Percentiles rank a stretch among this genome's conserved stretches.
These are phyloP conservation scores for Microchirus variegatus DNA, from an alignment of 2,797 vertebrate species.

Conservation along the genomic window DNA sequence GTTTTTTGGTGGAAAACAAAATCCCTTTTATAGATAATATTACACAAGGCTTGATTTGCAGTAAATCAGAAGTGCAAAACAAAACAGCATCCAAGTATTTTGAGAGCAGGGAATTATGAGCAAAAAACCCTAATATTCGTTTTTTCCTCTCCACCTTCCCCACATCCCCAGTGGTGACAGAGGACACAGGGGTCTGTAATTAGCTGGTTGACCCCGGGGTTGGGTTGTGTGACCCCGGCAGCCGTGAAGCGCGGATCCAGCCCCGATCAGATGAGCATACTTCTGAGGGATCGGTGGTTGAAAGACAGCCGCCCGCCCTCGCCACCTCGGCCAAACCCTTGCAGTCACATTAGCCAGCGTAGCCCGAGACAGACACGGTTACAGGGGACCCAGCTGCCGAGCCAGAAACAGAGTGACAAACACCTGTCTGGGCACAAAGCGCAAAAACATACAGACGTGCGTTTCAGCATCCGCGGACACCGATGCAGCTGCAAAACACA, in stretches of 20 bases:
- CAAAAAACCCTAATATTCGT: slow-evolving; percentile 31
- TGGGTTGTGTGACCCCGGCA: slow-evolving; percentile 82
- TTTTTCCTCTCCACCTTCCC: slow-evolving; percentile 58
- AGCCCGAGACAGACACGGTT: slow-evolving; percentile 78
- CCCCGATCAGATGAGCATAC: slow-evolving; percentile 89
- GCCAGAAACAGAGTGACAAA: slow-evolving; percentile 55
- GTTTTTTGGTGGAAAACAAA: too few species aligned
- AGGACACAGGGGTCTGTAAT: slow-evolving; percentile 80
- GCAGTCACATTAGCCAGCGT: slow-evolving; percentile 62
- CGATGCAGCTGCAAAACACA: slow-evolving; percentile 48
- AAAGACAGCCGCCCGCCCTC: slow-evolving; percentile 88
- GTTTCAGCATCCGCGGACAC: slow-evolving; percentile 51
- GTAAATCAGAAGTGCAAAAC: too few species aligned
- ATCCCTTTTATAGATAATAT: too few species aligned
- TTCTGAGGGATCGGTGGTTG: slow-evolving; percentile 88
- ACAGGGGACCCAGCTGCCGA: slow-evolving; percentile 86
- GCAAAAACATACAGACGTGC: slow-evolving; percentile 57
- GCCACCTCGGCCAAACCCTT: slow-evolving; percentile 64
- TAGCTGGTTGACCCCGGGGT: slow-evolving; percentile 84
- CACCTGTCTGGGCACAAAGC: slow-evolving; percentile 56
- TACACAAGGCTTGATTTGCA: too few species aligned
- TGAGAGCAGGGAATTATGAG: too few species aligned
- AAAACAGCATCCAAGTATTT: too few species aligned
- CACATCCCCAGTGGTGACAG: slow-evolving; percentile 72
- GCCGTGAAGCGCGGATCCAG: slow-evolving; percentile 81